phyloP scores from a whole-genome alignment of 2,113 vertebrate species.

The Planiliza haematocheilus region DNA sequence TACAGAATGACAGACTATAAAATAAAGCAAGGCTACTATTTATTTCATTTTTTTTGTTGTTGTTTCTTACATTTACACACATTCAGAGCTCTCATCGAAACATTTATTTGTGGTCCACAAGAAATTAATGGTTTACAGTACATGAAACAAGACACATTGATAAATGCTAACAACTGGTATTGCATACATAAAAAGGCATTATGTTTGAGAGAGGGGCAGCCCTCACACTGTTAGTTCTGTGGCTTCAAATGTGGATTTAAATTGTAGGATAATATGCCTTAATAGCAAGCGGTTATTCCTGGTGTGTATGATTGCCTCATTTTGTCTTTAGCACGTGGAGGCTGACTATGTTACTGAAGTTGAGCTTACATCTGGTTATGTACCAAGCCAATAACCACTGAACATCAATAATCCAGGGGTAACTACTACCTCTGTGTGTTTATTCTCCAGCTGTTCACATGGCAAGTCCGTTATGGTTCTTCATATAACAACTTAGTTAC shows the following conservation, averaged over 20 bases:
- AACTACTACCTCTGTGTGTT: slow-evolving; percentile 23
- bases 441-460: slow-evolving; percentile 39
- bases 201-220: slow-evolving; percentile 32
- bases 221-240: slow-evolving; percentile 44
- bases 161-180: neutral
- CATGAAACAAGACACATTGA: neutral
- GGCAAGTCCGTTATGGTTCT: slow-evolving; percentile 58
- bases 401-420: slow-evolving; percentile 47
- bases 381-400: slow-evolving; percentile 28
- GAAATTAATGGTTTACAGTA: slow-evolving; percentile 6
- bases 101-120: neutral
- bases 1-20: slow-evolving; percentile 62
- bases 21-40: slow-evolving; percentile 64
- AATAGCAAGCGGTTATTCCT: slow-evolving; percentile 47
- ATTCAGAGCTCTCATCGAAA: slow-evolving; percentile 13
- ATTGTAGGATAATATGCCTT: slow-evolving; percentile 28
- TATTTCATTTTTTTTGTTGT: slow-evolving; percentile 63
- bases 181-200: slow-evolving; percentile 10
- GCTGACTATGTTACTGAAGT: slow-evolving; percentile 35
- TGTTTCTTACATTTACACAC: slow-evolving; percentile 52
- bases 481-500: slow-evolving; percentile 68
- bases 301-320: slow-evolving; percentile 35
- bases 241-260: slow-evolving; percentile 23
- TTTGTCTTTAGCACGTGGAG: slow-evolving; percentile 46
- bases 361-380: slow-evolving; percentile 15